These are phyloP conservation scores for Simalia tracyae DNA, from an alignment of 2,797 vertebrate species.

Conservation along the genomic window DNA sequence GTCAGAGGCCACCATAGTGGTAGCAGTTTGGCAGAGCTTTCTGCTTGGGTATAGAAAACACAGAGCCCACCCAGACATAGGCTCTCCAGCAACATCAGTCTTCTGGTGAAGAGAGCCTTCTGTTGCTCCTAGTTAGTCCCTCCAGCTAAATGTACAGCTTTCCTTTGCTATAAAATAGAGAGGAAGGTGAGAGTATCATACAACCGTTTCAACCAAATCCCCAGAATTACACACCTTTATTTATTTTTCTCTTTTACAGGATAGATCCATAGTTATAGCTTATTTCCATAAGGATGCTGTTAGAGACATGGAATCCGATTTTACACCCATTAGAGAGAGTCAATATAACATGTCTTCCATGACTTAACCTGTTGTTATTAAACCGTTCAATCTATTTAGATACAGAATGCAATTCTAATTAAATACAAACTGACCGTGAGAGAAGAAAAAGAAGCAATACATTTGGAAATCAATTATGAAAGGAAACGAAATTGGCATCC, in stretches of 20 bases:
- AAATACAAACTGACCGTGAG: neutral
- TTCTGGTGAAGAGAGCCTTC: neutral
- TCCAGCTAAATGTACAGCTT: too few species aligned
- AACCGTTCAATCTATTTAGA: neutral
- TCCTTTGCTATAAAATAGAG: neutral
- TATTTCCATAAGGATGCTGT: neutral
- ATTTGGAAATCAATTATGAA: constrained; percentile 8
- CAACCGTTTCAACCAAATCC: neutral
- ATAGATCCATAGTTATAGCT: neutral
- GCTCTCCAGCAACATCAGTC: neutral
- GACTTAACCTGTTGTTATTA: neutral
- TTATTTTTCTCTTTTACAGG: neutral
- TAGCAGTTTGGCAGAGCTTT: neutral
- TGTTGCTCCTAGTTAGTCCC: neutral
- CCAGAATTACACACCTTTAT: neutral
- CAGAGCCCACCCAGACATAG: neutral
- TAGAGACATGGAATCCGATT: neutral
- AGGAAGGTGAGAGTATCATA: neutral
- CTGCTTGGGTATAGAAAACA: too few species aligned
- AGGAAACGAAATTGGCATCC: neutral
- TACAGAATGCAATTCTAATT: neutral
- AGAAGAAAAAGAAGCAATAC: neutral
- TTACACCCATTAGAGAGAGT: neutral
- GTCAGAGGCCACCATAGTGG: neutral
- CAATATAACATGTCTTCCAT: neutral